Conservation (phyloP, 2,888 invertebrate genomes). For the Pseudococcus viburni region DNA sequence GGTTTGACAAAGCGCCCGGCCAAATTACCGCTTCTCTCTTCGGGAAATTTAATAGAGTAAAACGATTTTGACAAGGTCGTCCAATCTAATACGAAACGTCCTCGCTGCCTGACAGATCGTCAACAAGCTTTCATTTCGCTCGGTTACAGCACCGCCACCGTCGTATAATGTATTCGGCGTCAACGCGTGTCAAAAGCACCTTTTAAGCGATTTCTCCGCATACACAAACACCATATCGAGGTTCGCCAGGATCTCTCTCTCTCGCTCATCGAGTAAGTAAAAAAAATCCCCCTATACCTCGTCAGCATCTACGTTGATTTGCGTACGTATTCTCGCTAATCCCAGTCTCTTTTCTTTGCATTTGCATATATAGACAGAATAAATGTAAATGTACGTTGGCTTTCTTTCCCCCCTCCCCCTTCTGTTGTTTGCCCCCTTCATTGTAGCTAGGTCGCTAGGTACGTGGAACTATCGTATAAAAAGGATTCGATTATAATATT, state of each 20-base stretch:
- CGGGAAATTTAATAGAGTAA: conserved; percentile 31
- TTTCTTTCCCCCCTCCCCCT: neutral
- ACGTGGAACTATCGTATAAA: neutral
- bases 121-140: conserved; percentile 51
- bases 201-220: neutral
- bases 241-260: neutral
- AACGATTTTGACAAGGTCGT: conserved; percentile 44
- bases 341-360: conserved; percentile 16
- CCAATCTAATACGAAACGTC: conserved; percentile 20
- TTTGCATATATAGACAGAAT: conserved; percentile 33
- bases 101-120: conserved; percentile 45
- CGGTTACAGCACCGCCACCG: neutral
- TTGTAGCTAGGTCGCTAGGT: neutral
- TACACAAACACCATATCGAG: neutral
- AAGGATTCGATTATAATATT: conserved; percentile 36
- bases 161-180: conserved; percentile 42
- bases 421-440: neutral
- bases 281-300: neutral
- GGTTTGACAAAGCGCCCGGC: conserved; percentile 28
- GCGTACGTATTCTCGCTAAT: conserved; percentile 1
- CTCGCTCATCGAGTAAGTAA: neutral
- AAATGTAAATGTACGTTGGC: conserved; percentile 9
- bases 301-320: conserved; percentile 13
- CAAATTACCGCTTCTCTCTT: conserved; percentile 36
- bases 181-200: conserved; percentile 53